Conservation (phyloP, 2,888 invertebrate species). For the Lepas anatifera region DNA sequence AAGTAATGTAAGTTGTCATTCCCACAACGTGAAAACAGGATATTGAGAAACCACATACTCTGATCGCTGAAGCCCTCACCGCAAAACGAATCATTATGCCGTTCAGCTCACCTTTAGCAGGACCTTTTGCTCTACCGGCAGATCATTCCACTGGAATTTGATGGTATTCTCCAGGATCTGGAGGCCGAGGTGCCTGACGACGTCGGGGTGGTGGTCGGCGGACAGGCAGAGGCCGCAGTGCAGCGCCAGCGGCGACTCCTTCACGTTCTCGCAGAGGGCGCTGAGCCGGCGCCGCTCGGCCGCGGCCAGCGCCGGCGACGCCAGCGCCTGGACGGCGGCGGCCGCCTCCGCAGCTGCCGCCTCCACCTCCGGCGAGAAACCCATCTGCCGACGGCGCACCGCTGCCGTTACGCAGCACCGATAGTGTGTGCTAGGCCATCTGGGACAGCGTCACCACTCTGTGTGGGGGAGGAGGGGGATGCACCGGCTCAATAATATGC, state of each 20-base stretch:
- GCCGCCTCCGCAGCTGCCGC: not conserved
- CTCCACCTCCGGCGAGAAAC: not conserved
- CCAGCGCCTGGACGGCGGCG: not conserved
- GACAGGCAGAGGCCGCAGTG: slow-evolving; percentile 29
- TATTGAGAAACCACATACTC: too few relatives aligned
- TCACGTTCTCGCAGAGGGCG: not conserved
- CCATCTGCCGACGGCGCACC: not conserved
- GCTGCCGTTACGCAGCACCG: too few relatives aligned
- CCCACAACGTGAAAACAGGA: too few relatives aligned
- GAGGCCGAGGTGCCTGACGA: slow-evolving; percentile 79
- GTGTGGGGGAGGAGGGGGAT: too few relatives aligned
- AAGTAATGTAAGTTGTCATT: too few relatives aligned
- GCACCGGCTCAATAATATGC: too few relatives aligned
- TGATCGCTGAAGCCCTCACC: too few relatives aligned
- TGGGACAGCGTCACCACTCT: too few relatives aligned
- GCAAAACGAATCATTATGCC: too few relatives aligned
- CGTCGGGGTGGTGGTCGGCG: slow-evolving; percentile 55
- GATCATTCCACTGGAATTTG: slow-evolving; percentile 37
- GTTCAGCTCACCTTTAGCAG: slow-evolving; percentile 57
- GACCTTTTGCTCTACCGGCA: slow-evolving; percentile 43
- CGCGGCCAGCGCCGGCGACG: not conserved
- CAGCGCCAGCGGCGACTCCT: slow-evolving; percentile 20
- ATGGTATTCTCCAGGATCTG: slow-evolving; percentile 87
- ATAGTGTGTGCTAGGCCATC: too few relatives aligned
- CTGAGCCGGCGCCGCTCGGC: not conserved